A percentile compares a stretch with the other conserved stretches of the same genome.
Conservation (phyloP, 2,888 invertebrate species). For the Oligia strigilis region DNA sequence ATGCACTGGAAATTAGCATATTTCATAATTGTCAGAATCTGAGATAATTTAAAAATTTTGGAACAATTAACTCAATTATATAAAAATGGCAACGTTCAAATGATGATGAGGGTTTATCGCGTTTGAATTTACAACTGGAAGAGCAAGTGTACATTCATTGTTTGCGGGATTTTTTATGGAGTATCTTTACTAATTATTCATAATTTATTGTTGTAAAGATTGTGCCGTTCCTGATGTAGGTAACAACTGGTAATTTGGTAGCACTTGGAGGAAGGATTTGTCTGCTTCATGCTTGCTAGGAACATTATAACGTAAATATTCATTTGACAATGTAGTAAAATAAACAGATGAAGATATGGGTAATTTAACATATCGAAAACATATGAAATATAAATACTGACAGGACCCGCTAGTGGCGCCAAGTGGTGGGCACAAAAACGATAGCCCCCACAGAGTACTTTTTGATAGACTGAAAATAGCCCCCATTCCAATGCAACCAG, state of each 20-base stretch:
- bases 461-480: too few species aligned
- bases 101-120: not conserved
- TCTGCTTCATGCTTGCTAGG: not conserved
- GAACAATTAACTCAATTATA: not conserved
- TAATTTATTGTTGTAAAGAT: not conserved
- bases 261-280: not conserved
- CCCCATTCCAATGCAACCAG: not conserved
- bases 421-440: not conserved
- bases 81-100: not conserved
- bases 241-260: not conserved
- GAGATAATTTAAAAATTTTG: not conserved
- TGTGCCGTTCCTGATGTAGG: too few species aligned
- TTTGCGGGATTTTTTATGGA: not conserved
- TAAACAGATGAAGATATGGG: too few species aligned
- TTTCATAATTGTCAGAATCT: not conserved
- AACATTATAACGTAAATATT: not conserved
- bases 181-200: not conserved
- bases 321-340: not conserved
- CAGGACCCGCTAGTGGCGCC: not conserved
- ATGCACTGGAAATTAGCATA: constrained; percentile 85
- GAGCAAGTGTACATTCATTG: not conserved
- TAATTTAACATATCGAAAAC: not conserved
- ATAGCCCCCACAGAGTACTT: not conserved
- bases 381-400: not conserved
- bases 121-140: too few species aligned